Evolutionary conservation across 1,140 invertebrate species (phyloP).

Genomic region (Tetramorium simillimum): DNA sequence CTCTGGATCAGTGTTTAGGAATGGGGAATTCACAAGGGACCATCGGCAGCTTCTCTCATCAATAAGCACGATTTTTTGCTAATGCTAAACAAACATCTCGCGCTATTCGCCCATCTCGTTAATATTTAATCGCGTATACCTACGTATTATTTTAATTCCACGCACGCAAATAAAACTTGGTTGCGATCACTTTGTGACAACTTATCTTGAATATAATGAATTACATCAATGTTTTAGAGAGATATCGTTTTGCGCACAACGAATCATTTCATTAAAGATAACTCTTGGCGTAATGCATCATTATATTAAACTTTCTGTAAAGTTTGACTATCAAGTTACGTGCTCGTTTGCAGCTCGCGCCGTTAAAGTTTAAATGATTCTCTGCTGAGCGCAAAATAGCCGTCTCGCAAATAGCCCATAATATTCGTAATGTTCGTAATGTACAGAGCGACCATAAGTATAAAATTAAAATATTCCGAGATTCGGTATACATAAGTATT

Average conservation of each 20-base stretch:
- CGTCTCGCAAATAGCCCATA: background rate
- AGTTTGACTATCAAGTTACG: conserved; percentile 9
- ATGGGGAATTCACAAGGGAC: background rate
- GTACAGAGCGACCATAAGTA: background rate
- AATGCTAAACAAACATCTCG: background rate
- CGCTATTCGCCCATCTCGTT: background rate
- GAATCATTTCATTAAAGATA: conserved; percentile 14
- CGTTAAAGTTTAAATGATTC: conserved; percentile 8
- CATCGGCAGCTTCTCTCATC: background rate
- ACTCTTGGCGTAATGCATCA: background rate
- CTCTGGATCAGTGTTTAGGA: background rate
- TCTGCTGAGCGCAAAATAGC: background rate
- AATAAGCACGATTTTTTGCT: background rate
- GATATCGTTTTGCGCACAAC: background rate
- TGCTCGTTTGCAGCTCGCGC: background rate
- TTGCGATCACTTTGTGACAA: background rate
- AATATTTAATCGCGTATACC: background rate
- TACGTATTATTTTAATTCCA: background rate
- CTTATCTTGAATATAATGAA: conserved; percentile 14
- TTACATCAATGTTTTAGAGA: background rate
- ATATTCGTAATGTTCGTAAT: background rate
- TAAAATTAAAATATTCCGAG: background rate
- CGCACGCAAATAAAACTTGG: background rate
- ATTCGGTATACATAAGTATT: background rate
- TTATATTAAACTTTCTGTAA: background rate